Evolutionary conservation across 2,888 invertebrate species (phyloP).

Genomic region (Esperia sulphurella): DNA sequence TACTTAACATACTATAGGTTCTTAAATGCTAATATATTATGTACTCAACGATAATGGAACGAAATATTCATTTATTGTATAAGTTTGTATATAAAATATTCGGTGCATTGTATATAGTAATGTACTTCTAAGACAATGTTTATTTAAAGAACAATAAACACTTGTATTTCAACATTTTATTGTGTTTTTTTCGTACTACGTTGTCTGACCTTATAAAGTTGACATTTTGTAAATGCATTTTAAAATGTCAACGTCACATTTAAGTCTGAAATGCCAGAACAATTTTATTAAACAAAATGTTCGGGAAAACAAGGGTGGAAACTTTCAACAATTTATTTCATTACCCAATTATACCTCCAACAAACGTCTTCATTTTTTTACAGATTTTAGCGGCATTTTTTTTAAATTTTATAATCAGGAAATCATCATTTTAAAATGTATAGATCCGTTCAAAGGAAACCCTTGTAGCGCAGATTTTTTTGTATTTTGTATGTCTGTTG

Average conservation of each 20-base stretch:
- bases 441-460: too few species aligned
- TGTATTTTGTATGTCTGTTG: too few species aligned
- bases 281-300: background rate
- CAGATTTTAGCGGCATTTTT: too few species aligned
- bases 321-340: too few species aligned
- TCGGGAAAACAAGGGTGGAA: background rate
- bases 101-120: conserved; percentile 48
- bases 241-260: conserved; percentile 21
- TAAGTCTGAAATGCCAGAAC: conserved; percentile 12
- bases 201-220: background rate
- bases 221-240: background rate
- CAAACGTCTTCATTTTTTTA: too few species aligned
- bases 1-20: background rate
- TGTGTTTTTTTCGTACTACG: conserved; percentile 6
- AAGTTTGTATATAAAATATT: conserved; percentile 23
- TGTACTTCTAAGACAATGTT: conserved; percentile 28
- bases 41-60: conserved; percentile 6
- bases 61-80: conserved; percentile 9
- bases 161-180: conserved; percentile 35
- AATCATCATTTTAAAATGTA: too few species aligned
- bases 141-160: conserved; percentile 45
- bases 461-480: too few species aligned
- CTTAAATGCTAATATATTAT: conserved; percentile 9
- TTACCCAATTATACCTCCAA: too few species aligned
- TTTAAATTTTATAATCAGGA: too few species aligned